Evolutionary conservation across 2,113 vertebrate species (phyloP).

Genomic region (Lethenteron camtschaticum): DNA sequence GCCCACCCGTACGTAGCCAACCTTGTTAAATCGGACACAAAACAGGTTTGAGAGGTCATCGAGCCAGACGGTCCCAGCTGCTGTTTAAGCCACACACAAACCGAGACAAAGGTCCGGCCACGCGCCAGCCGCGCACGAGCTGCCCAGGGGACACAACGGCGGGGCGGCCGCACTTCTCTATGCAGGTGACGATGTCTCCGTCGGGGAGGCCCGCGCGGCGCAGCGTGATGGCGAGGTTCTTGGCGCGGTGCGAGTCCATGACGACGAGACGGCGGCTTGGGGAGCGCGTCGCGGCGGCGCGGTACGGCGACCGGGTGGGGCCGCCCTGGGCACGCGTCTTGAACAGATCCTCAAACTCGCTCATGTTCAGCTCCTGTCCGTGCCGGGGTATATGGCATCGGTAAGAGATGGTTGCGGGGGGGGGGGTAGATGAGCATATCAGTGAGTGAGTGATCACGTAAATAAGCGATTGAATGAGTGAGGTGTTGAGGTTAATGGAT

Average conservation of each 20-base stretch:
- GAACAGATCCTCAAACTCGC: slow-evolving; percentile 68
- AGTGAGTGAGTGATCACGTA: too few relatives aligned
- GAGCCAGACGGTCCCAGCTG: too few relatives aligned
- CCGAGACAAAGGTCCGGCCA: too few relatives aligned
- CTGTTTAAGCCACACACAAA: too few relatives aligned
- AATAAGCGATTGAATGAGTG: too few relatives aligned
- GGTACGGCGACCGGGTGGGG: slow-evolving; percentile 35
- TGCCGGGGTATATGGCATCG: background rate
- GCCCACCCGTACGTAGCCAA: too few relatives aligned
- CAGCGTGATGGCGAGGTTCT: slow-evolving; percentile 87
- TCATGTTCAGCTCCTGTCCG: slow-evolving; percentile 64
- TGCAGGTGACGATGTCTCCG: slow-evolving; percentile 80
- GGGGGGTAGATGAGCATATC: too few relatives aligned
- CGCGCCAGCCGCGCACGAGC: too few relatives aligned
- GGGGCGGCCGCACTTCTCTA: slow-evolving; percentile 42
- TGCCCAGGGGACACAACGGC: too few relatives aligned
- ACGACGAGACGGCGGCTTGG: slow-evolving; percentile 17
- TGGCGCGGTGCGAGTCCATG: slow-evolving; percentile 73
- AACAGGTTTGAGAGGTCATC: too few relatives aligned
- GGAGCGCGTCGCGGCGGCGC: slow-evolving; percentile 48
- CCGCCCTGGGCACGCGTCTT: slow-evolving; percentile 63
- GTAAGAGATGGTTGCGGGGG: background rate
- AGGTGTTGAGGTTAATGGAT: too few relatives aligned
- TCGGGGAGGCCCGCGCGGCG: slow-evolving; percentile 57
- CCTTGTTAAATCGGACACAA: too few relatives aligned